These are phyloP conservation scores for Pygathrix nemaeus DNA, from an alignment of 2,113 vertebrate genomes.

Conservation along the genomic window DNA sequence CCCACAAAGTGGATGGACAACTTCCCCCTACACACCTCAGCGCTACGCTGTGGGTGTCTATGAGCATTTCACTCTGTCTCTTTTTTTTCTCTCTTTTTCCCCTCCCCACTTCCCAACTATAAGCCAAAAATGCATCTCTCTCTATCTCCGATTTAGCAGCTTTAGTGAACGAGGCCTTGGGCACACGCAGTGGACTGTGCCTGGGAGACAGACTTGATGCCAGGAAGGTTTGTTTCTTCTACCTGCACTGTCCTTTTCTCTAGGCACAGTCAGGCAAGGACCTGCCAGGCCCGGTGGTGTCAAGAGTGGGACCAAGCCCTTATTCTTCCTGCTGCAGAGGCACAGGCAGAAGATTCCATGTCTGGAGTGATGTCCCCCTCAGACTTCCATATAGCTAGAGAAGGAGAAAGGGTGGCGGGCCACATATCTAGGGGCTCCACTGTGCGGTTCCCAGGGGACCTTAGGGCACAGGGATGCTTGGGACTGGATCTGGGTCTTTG, in stretches of 20 bases:
- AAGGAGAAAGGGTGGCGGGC: not conserved
- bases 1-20: no score
- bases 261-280: not conserved
- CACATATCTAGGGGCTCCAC: not conserved
- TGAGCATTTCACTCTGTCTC: not conserved
- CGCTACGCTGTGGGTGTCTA: not conserved
- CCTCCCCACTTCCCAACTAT: not conserved
- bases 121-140: not conserved
- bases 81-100: not conserved
- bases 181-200: accelerated
- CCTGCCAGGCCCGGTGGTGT: no score
- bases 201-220: not conserved
- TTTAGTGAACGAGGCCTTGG: no score
- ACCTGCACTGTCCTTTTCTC: not conserved
- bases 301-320: not conserved
- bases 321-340: not conserved
- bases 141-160: not conserved
- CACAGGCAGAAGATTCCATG: not conserved
- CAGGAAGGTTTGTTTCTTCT: not conserved
- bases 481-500: not conserved
- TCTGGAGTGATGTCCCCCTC: not conserved
- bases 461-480: not conserved
- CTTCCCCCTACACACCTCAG: no score
- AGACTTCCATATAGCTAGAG: not conserved
- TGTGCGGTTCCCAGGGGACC: not conserved